Percentiles rank a stretch among this genome's conserved stretches.
phyloP scores from a whole-genome alignment of 2,888 invertebrate genomes.

The Sisyra terminalis region DNA sequence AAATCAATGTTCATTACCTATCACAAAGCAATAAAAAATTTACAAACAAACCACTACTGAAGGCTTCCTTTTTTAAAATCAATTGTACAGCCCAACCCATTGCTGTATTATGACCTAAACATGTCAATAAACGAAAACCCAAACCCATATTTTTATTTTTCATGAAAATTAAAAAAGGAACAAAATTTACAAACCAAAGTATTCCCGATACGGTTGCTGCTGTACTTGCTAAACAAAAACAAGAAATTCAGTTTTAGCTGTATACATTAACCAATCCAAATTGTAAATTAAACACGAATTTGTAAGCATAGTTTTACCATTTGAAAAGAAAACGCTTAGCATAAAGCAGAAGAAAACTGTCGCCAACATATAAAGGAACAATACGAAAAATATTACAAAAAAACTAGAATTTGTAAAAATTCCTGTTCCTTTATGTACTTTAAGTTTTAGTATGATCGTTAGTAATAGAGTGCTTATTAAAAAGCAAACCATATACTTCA shows the following conservation, averaged over 20 bases:
- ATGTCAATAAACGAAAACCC: constrained; percentile 40
- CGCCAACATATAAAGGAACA: constrained; percentile 51
- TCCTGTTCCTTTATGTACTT: constrained; percentile 28
- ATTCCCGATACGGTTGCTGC: constrained; percentile 62
- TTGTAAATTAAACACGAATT: background rate
- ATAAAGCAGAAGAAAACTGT: constrained; percentile 65
- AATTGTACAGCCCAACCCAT: constrained; percentile 66
- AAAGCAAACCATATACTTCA: constrained; percentile 33
- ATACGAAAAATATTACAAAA: constrained; percentile 47
- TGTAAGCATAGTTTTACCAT: constrained; percentile 32
- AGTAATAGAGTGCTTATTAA: constrained; percentile 5
- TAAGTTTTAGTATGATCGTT: constrained; percentile 16
- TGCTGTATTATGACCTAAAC: constrained; percentile 59
- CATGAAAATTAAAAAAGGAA: constrained; percentile 52
- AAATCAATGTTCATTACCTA: background rate
- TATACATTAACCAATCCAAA: background rate
- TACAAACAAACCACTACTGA: constrained; percentile 31
- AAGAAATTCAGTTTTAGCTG: constrained; percentile 1
- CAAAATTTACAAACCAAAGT: constrained; percentile 56
- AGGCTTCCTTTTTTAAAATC: constrained; percentile 52
- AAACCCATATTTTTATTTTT: constrained; percentile 43
- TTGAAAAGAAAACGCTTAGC: constrained; percentile 63
- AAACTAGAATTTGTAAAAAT: constrained; percentile 55
- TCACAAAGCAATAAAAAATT: no score
- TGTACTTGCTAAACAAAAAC: constrained; percentile 44